phyloP scores from a whole-genome alignment of 2,888 invertebrate genomes.

The Metalampra italica region DNA sequence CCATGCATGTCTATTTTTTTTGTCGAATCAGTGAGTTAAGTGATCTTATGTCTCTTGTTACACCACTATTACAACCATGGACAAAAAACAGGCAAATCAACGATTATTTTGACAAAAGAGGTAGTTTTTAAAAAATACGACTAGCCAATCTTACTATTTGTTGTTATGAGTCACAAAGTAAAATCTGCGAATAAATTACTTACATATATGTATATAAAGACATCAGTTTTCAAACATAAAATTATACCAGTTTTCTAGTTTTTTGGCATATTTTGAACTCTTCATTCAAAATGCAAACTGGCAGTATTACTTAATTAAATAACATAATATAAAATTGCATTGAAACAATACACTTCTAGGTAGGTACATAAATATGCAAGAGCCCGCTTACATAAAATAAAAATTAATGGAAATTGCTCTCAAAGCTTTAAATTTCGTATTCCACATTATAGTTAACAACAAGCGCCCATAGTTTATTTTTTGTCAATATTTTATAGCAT shows the following conservation, averaged over 20 bases:
- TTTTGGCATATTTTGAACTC: conserved; percentile 10
- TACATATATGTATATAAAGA: conserved; percentile 5
- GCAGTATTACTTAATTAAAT: conserved; percentile 36
- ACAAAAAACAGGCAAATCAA: background rate
- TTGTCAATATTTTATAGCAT: conserved; percentile 7
- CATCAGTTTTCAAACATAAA: background rate
- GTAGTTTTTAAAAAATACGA: background rate
- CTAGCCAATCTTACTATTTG: background rate
- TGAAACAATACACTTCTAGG: conserved; percentile 35
- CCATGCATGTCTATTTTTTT: no score
- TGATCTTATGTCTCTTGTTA: no score
- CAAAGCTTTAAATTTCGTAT: conserved; percentile 22
- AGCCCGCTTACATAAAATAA: conserved; percentile 48
- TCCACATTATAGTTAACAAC: conserved; percentile 18
- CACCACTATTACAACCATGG: no score
- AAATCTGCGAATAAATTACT: conserved; percentile 5
- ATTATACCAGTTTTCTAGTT: background rate
- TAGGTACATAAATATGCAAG: conserved; percentile 43
- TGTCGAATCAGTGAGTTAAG: no score
- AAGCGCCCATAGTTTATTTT: background rate
- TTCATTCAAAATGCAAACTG: conserved; percentile 59
- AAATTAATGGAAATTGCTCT: conserved; percentile 1
- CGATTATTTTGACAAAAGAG: background rate
- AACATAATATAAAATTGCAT: conserved; percentile 37
- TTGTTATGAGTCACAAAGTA: conserved; percentile 5